phyloP scores from a whole-genome alignment of 2,113 vertebrate genomes.

The Siphamia tubifer region DNA sequence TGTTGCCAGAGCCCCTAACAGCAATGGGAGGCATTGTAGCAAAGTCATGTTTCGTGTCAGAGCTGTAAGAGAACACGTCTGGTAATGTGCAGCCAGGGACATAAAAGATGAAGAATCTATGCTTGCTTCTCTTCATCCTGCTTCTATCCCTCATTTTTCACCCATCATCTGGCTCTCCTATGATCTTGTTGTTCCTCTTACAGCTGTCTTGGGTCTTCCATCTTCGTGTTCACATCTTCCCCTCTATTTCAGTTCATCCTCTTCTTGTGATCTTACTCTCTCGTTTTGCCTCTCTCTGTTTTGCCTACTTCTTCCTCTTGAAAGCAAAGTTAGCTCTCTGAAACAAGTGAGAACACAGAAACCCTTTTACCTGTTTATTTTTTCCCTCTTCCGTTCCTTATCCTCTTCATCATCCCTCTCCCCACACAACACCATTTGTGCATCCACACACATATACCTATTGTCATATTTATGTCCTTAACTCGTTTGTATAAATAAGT shows the following conservation, averaged over 20 bases:
- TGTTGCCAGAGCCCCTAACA: conserved; percentile 10
- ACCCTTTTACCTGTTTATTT: conserved; percentile 75
- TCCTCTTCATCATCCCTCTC: conserved; percentile 13
- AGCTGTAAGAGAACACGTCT: conserved; percentile 60
- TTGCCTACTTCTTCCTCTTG: conserved; percentile 56
- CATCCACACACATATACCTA: conserved; percentile 1
- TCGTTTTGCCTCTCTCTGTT: too few species aligned
- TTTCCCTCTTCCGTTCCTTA: conserved; percentile 16
- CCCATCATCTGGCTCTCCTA: conserved; percentile 25
- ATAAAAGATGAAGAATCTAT: conserved; percentile 72
- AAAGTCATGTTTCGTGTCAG: conserved; percentile 70
- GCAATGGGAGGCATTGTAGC: conserved; percentile 52
- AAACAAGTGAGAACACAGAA: conserved; percentile 79
- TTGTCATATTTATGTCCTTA: conserved; percentile 32
- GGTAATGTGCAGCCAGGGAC: conserved; percentile 64
- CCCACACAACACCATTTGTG: not conserved
- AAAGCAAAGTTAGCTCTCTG: conserved; percentile 48
- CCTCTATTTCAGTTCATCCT: not conserved
- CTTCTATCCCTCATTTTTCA: not conserved
- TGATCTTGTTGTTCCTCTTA: conserved; percentile 30
- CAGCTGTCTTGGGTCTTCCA: not conserved
- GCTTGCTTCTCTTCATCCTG: not conserved
- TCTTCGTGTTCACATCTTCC: conserved; percentile 10
- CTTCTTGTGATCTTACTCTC: not conserved
- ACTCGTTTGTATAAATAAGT: conserved; percentile 58